Base-by-base conservation (phyloP, 2,888 invertebrate species). In the Ormyrus thymus region DNA sequence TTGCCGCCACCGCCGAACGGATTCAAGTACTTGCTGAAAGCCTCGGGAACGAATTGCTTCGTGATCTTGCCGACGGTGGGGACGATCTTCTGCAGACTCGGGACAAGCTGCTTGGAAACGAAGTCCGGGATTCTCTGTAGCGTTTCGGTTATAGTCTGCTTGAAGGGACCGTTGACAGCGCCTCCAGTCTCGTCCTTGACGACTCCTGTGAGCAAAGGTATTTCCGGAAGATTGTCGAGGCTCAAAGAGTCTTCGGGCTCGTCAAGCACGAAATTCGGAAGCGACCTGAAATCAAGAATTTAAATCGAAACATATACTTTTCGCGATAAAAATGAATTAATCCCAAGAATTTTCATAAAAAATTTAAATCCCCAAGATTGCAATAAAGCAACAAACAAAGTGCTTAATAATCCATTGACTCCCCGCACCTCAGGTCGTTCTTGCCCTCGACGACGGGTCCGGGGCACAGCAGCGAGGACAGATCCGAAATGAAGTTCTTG, bases 171-270 rank as follows among this genome's bases (percentile, higher is more conserved):
- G 83, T 91, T 91, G 10, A 94, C 91, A 43, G 93, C 93, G 29
- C 91, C 91, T 1, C 92, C 92, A 0, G 95, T 95, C 90, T 96
- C 95, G 62, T 95, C 94, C 66, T 93, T 94, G 0, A 93, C 93
- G 3, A 95, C 94, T 0, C 96, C 96, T 0, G 94, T 95, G 10
- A 96, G 90, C 81, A 96, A 87, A 0, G 95, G 95, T 13, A 94
- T 92, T 2, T 92, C 91, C 0, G 92, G 91, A 72, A 92, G 90
- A 55, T 92, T 90, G 46, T 92, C 92, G 48, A 91, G 90, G 73
- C 92, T 91, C 69, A 95, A 88, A 2, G 93, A 91, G 45, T 93
- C 91, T 3, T 93, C 90, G 0, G 95, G 95, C 61, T 92, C 90
- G 15, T 92, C 91, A n/a, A 92, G 90, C 1, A 95, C 90, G 15